Base-by-base conservation (phyloP, 2,113 vertebrate genomes). In the Puma concolor region DNA sequence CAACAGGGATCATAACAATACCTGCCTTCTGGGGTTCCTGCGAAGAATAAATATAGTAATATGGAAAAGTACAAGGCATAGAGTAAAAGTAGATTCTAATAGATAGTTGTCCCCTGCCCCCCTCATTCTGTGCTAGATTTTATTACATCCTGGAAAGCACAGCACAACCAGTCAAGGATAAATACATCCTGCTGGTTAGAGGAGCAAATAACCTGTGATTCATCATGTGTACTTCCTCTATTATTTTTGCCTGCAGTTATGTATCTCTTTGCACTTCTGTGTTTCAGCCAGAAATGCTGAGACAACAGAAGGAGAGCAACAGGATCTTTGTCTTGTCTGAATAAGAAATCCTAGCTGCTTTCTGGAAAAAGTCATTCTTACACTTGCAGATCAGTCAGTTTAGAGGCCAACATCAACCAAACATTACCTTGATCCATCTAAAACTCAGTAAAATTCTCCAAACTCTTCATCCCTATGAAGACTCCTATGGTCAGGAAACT, bases 191-290 rank as follows among this genome's bases (percentile, higher is more conserved):
- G 74, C 60, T 60, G 11, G 23, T 57, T 77, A 86, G 36, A 90
- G 72, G 31, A 82, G 50, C 27, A 95, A 83, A 77, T 36, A 19
- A 19, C 23, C 17, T 33, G 41, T 21, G 91, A 92, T 93, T 82
- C 89, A 50, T 82, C 48, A 76, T 74, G 38, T 64, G 60, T 36
- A 13, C 48, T 54, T 74, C 63, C 91, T 91, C 92, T 95, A 4
- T 91, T 93, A 96, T 96, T 97, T 93, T 89, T 93, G 41, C n/a
- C 10, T 29, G n/a, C 72, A 69, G 31, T 89, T 95, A 93, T 80
- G 71, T 76, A 66, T 50, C 15, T 86, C 80, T 97, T 52, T 86
- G 97, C 84, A 97, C 57, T 63, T 98, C 71, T 93, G n/a, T 60
- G 4, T 91, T 94, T 83, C 48, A 85, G 44, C 6, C 81, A 86